These are phyloP conservation scores for Psophia crepitans DNA, from an alignment of 2,113 vertebrate genomes.

Conservation along the genomic window DNA sequence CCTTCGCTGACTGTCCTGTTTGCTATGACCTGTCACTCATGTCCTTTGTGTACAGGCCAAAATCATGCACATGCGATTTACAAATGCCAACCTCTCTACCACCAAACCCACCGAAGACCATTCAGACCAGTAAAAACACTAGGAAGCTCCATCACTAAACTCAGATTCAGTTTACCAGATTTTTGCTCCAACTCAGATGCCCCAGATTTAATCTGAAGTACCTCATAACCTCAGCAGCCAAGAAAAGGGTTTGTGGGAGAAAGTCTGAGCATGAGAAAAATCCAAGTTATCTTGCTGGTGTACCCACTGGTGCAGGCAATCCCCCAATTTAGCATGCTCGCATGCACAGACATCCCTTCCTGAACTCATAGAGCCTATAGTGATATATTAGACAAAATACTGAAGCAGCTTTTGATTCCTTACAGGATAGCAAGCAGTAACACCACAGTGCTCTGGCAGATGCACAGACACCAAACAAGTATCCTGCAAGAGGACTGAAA, in stretches of 20 bases:
- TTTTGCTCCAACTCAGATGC: neutral
- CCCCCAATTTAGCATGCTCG: neutral
- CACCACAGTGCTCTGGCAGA: neutral
- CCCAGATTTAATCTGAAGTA: neutral
- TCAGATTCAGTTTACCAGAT: neutral
- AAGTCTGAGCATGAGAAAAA: neutral
- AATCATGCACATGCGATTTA: neutral
- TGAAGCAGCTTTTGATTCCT: neutral
- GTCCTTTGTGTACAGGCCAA: neutral
- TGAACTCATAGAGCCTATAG: neutral
- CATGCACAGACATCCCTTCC: neutral
- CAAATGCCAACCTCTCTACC: neutral
- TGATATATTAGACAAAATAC: neutral
- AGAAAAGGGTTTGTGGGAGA: neutral
- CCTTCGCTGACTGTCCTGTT: neutral
- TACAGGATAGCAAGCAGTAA: neutral
- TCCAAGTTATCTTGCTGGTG: neutral
- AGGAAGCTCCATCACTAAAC: neutral
- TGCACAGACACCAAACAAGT: neutral
- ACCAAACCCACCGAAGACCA: neutral
- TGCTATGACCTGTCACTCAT: neutral
- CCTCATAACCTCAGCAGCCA: neutral
- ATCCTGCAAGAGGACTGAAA: neutral
- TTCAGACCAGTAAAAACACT: neutral
- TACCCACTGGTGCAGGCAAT: neutral